Percentiles rank a stretch among this genome's conserved stretches.
These are phyloP conservation scores for Arbacia lixula DNA, from an alignment of 53 echinoderm and acorn worm genomes.

Conservation along the genomic window DNA sequence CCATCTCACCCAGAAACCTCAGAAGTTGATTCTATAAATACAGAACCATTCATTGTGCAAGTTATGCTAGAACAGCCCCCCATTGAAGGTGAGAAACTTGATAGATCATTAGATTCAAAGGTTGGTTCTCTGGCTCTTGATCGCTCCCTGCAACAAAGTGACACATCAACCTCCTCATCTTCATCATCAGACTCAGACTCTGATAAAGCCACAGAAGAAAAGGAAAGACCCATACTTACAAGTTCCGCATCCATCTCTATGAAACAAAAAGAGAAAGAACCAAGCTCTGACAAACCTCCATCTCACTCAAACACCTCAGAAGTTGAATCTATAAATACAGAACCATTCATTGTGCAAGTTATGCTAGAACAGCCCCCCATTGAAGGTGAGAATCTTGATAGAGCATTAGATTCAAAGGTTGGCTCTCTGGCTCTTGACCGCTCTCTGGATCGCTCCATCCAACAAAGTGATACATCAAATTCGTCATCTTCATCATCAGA, in stretches of 20 bases:
- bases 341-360: constrained; percentile 20
- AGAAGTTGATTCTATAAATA: background rate
- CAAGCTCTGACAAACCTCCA: background rate
- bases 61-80: constrained; percentile 33
- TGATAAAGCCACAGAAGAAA: background rate
- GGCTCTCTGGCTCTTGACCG: too few species aligned
- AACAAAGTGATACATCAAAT: background rate
- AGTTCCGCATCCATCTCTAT: background rate
- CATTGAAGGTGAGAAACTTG: background rate
- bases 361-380: constrained; percentile 26
- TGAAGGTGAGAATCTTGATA: constrained; percentile 8
- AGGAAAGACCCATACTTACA: background rate
- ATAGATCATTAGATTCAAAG: background rate
- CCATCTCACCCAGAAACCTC: too few species aligned
- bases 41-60: constrained; percentile 25
- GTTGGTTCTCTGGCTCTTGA: background rate
- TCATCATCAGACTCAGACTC: constrained; percentile 24
- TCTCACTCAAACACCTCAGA: constrained; percentile 4
- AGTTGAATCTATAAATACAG: background rate
- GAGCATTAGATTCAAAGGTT: constrained; percentile 4
- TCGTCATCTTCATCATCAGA: constrained; percentile 15
- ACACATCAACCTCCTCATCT: background rate
- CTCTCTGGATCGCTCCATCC: background rate
- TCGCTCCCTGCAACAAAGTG: background rate
- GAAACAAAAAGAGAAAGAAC: background rate